Base-by-base conservation (phyloP, 2,888 invertebrate genomes). In the Drosophila dives region DNA sequence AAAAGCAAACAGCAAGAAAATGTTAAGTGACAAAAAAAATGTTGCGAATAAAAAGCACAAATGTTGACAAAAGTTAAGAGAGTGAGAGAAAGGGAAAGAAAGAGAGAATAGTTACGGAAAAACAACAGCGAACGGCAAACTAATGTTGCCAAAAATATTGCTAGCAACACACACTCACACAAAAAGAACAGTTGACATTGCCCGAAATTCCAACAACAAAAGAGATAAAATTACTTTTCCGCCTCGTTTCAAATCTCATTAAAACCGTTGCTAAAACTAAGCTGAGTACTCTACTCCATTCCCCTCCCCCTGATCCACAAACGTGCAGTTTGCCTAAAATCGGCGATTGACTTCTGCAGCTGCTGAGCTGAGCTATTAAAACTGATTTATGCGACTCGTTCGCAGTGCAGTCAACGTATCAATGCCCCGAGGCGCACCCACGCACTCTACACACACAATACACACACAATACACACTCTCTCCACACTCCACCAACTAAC, bases 351-450 rank as follows among this genome's bases (percentile, higher is more conserved):
- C 80, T 81, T 48, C 72, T 68, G 75, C 86, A 80, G 84, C 86
- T 78, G 86, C 86, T 82, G 82, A 58, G 80, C 82, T 84, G 82
- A 58, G 82, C 82, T 84, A 83, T 84, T 84, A 86, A 85, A 84
- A 77, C 85, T 86, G 85, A 85, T 85, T 85, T 85, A 85, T 85
- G 71, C 72, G 71, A 55, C 54, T 64, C 53, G 50, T 64, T 68
- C 50, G 42, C 58, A 71, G 65, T 65, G 50, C 59, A 51, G 32
- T 38, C 64, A 60, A 34, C 59, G 56, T 74, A 64, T 63, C 72
- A 73, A 68, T 75, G 71, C 60, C 77, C 51, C 40, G 51, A 38
- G 80, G 70, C 84, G 72, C 86, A 81, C 85, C 86, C 86, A 81
- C 77, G 65, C 84, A 80, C 67, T 63, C 32, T 53, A 61, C 64